These are phyloP conservation scores for Augochlorella aurata DNA, from an alignment of 2,888 invertebrate genomes.

Conservation along the genomic window DNA sequence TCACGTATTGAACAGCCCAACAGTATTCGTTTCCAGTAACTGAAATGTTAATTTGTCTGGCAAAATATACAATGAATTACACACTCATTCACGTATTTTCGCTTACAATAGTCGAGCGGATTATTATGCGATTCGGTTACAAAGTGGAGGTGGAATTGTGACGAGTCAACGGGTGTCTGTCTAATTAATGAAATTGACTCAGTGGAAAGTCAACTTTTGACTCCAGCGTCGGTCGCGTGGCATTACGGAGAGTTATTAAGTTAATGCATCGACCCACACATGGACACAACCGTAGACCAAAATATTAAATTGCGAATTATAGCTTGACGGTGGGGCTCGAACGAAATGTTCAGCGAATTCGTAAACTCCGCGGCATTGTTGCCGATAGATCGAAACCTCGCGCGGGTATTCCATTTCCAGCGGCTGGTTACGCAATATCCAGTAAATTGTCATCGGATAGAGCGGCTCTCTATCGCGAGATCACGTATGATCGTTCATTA, in stretches of 20 bases:
- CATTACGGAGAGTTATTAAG: neutral
- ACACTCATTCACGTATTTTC: too few relatives aligned
- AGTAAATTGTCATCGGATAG: constrained; percentile 25
- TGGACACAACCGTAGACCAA: neutral
- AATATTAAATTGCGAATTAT: neutral
- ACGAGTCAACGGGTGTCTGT: neutral
- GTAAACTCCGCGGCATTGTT: neutral
- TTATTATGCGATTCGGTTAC: neutral
- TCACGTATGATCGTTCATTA: constrained; percentile 28
- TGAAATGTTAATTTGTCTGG: too few relatives aligned
- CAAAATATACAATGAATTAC: too few relatives aligned
- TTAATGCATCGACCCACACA: neutral
- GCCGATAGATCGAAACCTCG: neutral
- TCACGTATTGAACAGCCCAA: too few relatives aligned
- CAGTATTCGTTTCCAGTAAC: too few relatives aligned
- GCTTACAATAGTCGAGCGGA: too few relatives aligned
- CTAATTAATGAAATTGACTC: neutral
- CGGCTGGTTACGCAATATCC: constrained; percentile 21
- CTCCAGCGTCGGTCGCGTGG: neutral
- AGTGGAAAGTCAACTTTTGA: neutral
- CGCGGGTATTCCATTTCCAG: constrained; percentile 13
- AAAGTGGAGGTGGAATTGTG: neutral
- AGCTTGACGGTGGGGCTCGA: neutral
- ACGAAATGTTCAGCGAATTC: constrained; percentile 2
- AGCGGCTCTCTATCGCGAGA: neutral